Base-by-base conservation (phyloP, 1,140 invertebrate species). In the Spodoptera litura region DNA sequence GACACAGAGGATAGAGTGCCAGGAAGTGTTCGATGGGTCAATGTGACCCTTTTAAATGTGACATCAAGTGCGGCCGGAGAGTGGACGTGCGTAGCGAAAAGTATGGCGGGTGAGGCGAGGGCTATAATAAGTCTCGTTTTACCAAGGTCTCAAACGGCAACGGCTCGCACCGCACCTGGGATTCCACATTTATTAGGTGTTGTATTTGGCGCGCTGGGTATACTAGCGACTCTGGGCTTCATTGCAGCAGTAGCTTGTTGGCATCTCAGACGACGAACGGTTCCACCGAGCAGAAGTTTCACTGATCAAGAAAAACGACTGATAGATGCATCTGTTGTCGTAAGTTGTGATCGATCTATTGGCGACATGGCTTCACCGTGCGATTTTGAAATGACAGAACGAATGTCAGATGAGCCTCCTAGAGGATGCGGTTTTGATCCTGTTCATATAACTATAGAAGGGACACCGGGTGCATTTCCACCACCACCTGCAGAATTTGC, bases 281-380 rank as follows among this genome's bases (percentile, higher is more conserved):
- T 96, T 73, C 96, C 96, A 82, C 95, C 96, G 0, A 98, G 97
- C 86, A 95, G 96, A 51, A 98, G 97, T 88, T 97, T 97, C 87
- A 97, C 96, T 20, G 97, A 98, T 74, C 97, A 98, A 91, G 97
- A 98, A 85, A 98, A 98, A 91, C 97, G 97, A 81, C 92, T 98
- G 6, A 95, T 98, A 38, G 97, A 97, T 85, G 96, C 97, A 15
- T 95, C 94, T 12, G 97, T 97, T 15, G 97, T 97, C 3, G 97
- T 97, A 0, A 96, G 96, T 73, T 97, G 97, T 4, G 97, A 97
- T 79, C 95, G 97, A 5, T 94, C 95, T 31, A 93, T 95, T 70
- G 89, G 89, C 81, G 93, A 88, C 85, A 95, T 88, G 95, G 85
- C 95, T 87, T 95, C 93, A 89, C 95, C 95, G 85, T 95, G 96